Base-by-base conservation (phyloP, 2,113 vertebrate species). In the Dunckerocampus dactyliophorus region DNA sequence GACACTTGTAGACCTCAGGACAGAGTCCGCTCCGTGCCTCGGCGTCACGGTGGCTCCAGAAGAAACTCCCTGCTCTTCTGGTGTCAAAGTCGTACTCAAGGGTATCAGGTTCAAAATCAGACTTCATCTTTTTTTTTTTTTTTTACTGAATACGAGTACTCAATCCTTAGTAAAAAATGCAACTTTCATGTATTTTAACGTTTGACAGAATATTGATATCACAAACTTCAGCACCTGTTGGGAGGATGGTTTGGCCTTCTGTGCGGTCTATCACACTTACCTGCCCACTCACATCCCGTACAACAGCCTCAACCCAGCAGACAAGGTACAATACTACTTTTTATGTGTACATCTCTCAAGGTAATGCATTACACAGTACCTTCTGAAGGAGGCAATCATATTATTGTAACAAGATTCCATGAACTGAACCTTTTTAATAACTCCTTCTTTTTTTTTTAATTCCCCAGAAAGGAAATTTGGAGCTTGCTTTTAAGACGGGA, bases 201-300 rank as follows among this genome's bases (percentile, higher is more conserved):
- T n/a, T 57, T 37, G 47, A 50, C 82, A 91, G 90, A 82, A 91
- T 59, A 87, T 91, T 73, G 89, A 91, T 17, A 89, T 91, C 65
- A 90, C 88, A 47, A 90, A 91, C 76, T 91, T 91, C 84, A 91
- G 89, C 68, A 91, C 81, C 76, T 89, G 89, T 71, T 91, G 90
- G 90, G 85, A 85, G 39, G 89, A 91, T 11, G 90, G 90, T 31
- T 67, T 91, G 79, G 89, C 88, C 0, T 89, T 91, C 68, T 91
- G 90, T 59, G 89, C 90, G 0, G 52, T 91, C 47, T 89, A 85
- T 62, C 90, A 91, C 77, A 88, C 85, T 0, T 91, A 88, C 61
- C 77, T 90, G 31, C 88, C 89, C 13, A 67, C 22, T 37, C 75
- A 19, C 52, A 81, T 91, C 65, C 81, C 76, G 6, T 91, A 85